Conservation (phyloP, 2,797 vertebrate genomes). For the Hyperoplus immaculatus region DNA sequence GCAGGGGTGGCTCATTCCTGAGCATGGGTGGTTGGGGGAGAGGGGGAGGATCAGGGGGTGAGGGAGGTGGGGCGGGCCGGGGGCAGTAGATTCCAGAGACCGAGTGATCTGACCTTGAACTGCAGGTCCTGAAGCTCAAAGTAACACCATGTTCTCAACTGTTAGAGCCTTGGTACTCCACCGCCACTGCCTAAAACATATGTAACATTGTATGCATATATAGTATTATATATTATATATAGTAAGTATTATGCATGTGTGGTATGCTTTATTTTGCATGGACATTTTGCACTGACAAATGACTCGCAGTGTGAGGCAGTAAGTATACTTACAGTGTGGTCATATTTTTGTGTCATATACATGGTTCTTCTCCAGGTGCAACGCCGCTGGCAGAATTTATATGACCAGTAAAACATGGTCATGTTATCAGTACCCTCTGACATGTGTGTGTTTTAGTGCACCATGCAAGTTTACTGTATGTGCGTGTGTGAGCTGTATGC, state of each 20-base stretch:
- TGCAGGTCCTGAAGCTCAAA: slow-evolving; percentile 21
- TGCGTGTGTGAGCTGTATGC: slow-evolving; percentile 18
- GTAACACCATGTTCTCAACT: slow-evolving; percentile 31
- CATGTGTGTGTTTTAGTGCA: slow-evolving; percentile 50
- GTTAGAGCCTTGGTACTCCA: background rate
- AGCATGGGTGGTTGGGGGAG: slow-evolving; percentile 27
- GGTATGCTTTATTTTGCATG: slow-evolving; percentile 13
- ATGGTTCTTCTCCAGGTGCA: slow-evolving; percentile 66
- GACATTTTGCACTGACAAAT: background rate
- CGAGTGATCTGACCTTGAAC: slow-evolving; percentile 67
- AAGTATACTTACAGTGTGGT: background rate
- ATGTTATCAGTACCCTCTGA: slow-evolving; percentile 71
- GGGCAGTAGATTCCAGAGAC: slow-evolving; percentile 57
- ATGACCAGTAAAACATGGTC: slow-evolving; percentile 69
- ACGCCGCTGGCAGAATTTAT: slow-evolving; percentile 54
- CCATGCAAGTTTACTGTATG: slow-evolving; percentile 49
- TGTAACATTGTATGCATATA: background rate
- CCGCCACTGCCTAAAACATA: background rate
- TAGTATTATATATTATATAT: too few relatives aligned
- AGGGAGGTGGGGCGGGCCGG: slow-evolving; percentile 26
- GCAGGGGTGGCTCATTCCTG: slow-evolving; percentile 56
- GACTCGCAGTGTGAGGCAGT: slow-evolving; percentile 12
- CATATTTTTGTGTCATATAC: slow-evolving; percentile 27
- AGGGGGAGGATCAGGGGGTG: slow-evolving; percentile 31
- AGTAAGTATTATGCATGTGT: background rate